Evolutionary conservation across 2,797 vertebrate species (phyloP), one percentile per base, ranked within the genome.

Genomic region (Aeoliscus strigatus): DNA sequence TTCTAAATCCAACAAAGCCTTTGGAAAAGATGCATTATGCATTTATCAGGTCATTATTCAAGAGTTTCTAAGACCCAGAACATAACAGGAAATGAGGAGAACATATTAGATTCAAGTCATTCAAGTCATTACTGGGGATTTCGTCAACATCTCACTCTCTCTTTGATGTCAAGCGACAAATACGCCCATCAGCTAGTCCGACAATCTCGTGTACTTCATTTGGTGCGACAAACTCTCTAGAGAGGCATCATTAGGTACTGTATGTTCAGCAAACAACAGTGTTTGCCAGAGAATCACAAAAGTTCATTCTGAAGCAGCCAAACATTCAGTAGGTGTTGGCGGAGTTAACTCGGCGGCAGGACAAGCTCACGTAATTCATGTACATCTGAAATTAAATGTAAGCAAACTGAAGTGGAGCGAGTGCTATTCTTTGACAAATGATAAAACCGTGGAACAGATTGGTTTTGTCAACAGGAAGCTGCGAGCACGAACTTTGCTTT

Each of bases 1-100:
- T 45, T 55, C 45, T 8, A 41, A 46, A 42, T 49, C 46, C 30
- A 39, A 30, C 15, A 47, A 49, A 27, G 16, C 36, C 32, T 11
- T 7, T 38, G 39, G 49, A 44, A 32, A 51, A 37, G 64, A 40
- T 24, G 23, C 16, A 41, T 29, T 48, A 48, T 9, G 2, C 60
- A 68, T 67, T 71, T 55, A 70, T 41, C 9, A 9, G 33, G 52
- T 49, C 44, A 46, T 70, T 60, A 60, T 54, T 73, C 25, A 54
- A 44, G 27, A 6, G 36, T 21, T 25, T 44, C 64, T 44, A 58
- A 36, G 33, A 51, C 39, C 9, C 4, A 14, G 31, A 40, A 21
- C 32, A 34, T n/a, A 41, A 25, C 21, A 27, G 2, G 26, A 45
- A 14, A 31, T n/a, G 18, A 4, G 39, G 27, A 16, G 29, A 48